Evolutionary conservation across 2,888 invertebrate species (phyloP), one percentile per base, ranked within the genome.

Genomic region (Drosophila neotestacea): DNA sequence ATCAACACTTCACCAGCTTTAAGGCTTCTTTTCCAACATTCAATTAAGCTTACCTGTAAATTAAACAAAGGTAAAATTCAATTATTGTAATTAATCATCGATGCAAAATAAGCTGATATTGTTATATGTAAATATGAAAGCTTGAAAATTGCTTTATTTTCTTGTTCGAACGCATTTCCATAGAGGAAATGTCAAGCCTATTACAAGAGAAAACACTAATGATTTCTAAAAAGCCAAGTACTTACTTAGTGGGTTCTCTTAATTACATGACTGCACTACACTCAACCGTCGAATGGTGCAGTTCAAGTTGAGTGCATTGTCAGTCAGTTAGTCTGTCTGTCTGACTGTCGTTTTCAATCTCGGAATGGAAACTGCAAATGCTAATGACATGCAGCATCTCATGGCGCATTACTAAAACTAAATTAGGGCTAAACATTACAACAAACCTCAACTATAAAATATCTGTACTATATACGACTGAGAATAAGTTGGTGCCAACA

Each of bases 381-480:
- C 63, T 63, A 68, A 68, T 58, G 56, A 63, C 36, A 68, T 62
- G 56, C 64, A 48, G 58, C 58, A 66, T 55, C 32, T 41, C 39
- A 54, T 48, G 34, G 7, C 22, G 34, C 65, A 47, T 66, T 47
- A 36, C 48, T 38, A 42, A 44, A 62, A 56, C 48, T 48, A 41
- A 58, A 42, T 30, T 60, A 28, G 41, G 38, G n/a, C 30, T 30
- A 28, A 22, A 7, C 11, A 28, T 28, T 1, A 27, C 27, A 27
- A 42, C 7, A 16, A 27, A 13, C 22, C 16, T n/a, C 44, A 46
- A 62, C 55, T 38, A n/a, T 3, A 22, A 38, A 36, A 54, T 47
- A 46, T 55, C 32, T 16, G 11, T 30, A 22, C 41, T 13, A 6
- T 5, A 56, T 0, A 16, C 7, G 1, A n/a, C 11, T 38, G n/a